These are phyloP conservation scores for Lingula anatina DNA, from an alignment of 2,888 invertebrate genomes.

Conservation along the genomic window DNA sequence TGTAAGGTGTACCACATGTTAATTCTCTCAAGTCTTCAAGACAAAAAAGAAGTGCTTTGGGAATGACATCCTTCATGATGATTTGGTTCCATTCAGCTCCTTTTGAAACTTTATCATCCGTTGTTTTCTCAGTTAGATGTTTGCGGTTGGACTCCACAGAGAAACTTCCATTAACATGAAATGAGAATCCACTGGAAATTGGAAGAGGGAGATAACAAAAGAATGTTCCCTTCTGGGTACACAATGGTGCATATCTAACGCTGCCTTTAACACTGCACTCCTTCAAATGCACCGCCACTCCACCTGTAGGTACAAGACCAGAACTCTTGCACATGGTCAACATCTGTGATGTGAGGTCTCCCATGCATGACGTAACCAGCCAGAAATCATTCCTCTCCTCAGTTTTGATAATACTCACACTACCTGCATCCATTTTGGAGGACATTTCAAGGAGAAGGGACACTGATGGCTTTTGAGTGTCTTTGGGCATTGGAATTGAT, in stretches of 20 bases:
- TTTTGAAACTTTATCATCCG: conserved; percentile 26
- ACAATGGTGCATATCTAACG: neutral
- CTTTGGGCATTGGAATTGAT: no score
- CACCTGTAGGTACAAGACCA: neutral
- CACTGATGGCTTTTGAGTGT: no score
- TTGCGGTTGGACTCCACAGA: conserved; percentile 32
- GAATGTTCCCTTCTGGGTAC: conserved; percentile 16
- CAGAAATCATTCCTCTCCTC: neutral
- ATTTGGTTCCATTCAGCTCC: conserved; percentile 24
- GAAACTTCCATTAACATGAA: conserved; percentile 43
- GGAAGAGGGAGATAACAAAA: conserved; percentile 45
- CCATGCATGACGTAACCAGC: neutral
- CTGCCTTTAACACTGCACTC: neutral
- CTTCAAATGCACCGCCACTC: neutral
- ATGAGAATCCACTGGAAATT: conserved; percentile 23
- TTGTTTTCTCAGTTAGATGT: conserved; percentile 20
- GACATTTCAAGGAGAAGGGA: no score
- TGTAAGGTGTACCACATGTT: neutral
- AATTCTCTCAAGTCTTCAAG: conserved; percentile 15
- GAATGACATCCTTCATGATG: conserved; percentile 18
- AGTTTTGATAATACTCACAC: no score
- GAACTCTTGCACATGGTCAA: neutral
- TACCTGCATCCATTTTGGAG: no score
- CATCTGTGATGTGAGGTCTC: neutral
- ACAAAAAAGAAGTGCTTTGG: conserved; percentile 16